Conservation (phyloP, 2,888 invertebrate species). For the Zhuqinia jingwanae region DNA sequence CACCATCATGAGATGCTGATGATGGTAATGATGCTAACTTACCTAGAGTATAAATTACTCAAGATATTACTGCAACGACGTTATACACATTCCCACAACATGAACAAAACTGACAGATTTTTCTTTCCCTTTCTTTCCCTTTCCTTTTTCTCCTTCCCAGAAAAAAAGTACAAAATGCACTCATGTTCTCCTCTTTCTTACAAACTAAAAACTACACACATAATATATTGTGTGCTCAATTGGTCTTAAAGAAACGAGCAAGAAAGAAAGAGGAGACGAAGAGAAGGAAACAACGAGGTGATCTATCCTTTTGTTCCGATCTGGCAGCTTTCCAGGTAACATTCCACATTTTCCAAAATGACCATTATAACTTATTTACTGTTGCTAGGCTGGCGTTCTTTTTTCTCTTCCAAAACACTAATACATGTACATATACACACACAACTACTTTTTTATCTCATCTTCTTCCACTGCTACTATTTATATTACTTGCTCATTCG, state of each 20-base stretch:
- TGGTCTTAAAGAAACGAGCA: conserved; percentile 48
- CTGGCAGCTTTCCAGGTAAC: conserved; percentile 79
- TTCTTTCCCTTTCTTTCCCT: conserved; percentile 6
- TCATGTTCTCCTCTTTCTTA: no score
- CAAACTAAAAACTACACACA: conserved; percentile 17
- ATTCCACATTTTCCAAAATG: conserved; percentile 77
- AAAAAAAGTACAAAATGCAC: conserved; percentile 24
- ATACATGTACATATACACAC: no score
- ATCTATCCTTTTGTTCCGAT: conserved; percentile 77
- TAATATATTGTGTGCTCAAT: conserved; percentile 43
- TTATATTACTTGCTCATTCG: conserved; percentile 46
- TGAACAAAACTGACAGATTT: conserved; percentile 31
- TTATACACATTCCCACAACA: conserved; percentile 38
- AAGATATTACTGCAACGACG: conserved; percentile 21
- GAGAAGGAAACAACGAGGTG: conserved; percentile 54
- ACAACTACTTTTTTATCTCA: conserved; percentile 61
- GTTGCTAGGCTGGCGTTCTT: conserved; percentile 66
- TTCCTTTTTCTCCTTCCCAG: not conserved
- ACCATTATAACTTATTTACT: conserved; percentile 79
- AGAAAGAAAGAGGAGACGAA: conserved; percentile 27
- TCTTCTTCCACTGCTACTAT: conserved; percentile 34
- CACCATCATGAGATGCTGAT: not conserved
- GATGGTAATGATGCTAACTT: conserved; percentile 19
- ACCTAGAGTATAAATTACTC: conserved; percentile 44
- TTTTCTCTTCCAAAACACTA: not conserved